Evolutionary conservation across 2,797 vertebrate species (phyloP).

Genomic region (Enteromius trimaculatus): DNA sequence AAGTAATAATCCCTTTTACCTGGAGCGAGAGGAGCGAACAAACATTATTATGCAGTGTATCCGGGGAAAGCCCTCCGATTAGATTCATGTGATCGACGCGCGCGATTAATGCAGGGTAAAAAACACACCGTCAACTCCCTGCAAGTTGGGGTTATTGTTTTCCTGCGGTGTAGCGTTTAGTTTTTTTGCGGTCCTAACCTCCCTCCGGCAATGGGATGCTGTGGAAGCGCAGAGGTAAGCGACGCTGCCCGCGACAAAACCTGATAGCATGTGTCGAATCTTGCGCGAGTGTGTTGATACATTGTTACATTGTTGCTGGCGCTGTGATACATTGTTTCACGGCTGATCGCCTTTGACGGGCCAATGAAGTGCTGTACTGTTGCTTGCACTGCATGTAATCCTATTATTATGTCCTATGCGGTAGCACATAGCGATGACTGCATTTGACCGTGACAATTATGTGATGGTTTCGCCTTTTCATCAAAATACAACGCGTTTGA

Average conservation of each 20-base stretch:
- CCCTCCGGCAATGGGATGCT: constrained; percentile 83
- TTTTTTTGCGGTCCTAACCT: constrained; percentile 69
- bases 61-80: constrained; percentile 51
- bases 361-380: constrained; percentile 34
- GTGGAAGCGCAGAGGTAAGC: constrained; percentile 82
- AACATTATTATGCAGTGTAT: constrained; percentile 63
- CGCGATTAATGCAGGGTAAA: constrained; percentile 68
- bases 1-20: constrained; percentile 72
- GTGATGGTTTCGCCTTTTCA: not conserved
- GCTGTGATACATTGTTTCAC: constrained; percentile 40
- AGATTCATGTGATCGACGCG: constrained; percentile 57
- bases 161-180: constrained; percentile 66
- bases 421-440: constrained; percentile 10
- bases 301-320: constrained; percentile 43
- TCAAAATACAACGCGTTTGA: not conserved
- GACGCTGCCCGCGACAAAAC: constrained; percentile 28
- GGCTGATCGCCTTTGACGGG: constrained; percentile 40
- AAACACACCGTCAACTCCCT: constrained; percentile 64
- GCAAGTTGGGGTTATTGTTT: constrained; percentile 70
- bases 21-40: constrained; percentile 62
- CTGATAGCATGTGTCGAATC: not conserved
- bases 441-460: not conserved
- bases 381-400: constrained; percentile 47
- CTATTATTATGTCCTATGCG: constrained; percentile 40
- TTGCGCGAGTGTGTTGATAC: constrained; percentile 9